Evolutionary conservation across 2,797 vertebrate genomes (phyloP).

Genomic region (Cynodonichthys magdalenae): DNA sequence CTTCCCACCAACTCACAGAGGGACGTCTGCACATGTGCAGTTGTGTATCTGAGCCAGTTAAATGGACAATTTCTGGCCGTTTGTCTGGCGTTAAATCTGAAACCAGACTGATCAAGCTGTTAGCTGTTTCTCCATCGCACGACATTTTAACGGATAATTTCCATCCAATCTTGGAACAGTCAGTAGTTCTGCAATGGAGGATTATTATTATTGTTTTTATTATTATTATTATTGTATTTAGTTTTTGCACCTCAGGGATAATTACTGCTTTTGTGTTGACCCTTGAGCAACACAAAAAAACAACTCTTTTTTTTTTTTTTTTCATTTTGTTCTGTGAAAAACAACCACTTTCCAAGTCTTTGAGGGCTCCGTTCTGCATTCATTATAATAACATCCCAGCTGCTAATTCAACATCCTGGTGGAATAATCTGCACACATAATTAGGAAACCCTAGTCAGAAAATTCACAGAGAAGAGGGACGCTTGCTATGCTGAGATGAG

Average conservation of each 20-base stretch:
- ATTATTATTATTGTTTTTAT: not conserved
- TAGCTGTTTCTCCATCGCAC: conserved; percentile 52
- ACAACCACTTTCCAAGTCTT: conserved; percentile 17
- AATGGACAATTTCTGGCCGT: conserved; percentile 32
- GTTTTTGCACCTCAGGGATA: conserved; percentile 41
- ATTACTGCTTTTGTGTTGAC: conserved; percentile 53
- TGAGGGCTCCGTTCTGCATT: conserved; percentile 21
- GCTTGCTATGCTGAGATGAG: conserved; percentile 36
- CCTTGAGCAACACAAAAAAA: conserved; percentile 25
- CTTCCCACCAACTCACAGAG: conserved; percentile 19
- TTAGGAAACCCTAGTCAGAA: conserved; percentile 28
- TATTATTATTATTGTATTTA: no score
- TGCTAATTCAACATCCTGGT: conserved; percentile 30
- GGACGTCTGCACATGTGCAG: conserved; percentile 20
- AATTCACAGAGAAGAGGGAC: conserved; percentile 31
- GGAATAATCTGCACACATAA: conserved; percentile 23
- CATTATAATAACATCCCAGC: conserved; percentile 36
- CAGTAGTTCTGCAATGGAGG: conserved; percentile 16
- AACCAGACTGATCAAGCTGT: conserved; percentile 57
- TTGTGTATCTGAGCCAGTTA: conserved; percentile 17
- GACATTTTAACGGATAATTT: conserved; percentile 55
- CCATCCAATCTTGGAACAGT: conserved; percentile 23
- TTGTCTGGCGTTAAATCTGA: conserved; percentile 22
- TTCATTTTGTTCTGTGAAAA: conserved; percentile 7
- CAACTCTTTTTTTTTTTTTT: conserved; percentile 2